phyloP scores from a whole-genome alignment of 2,113 vertebrate species.

The Alligator mississippiensis region DNA sequence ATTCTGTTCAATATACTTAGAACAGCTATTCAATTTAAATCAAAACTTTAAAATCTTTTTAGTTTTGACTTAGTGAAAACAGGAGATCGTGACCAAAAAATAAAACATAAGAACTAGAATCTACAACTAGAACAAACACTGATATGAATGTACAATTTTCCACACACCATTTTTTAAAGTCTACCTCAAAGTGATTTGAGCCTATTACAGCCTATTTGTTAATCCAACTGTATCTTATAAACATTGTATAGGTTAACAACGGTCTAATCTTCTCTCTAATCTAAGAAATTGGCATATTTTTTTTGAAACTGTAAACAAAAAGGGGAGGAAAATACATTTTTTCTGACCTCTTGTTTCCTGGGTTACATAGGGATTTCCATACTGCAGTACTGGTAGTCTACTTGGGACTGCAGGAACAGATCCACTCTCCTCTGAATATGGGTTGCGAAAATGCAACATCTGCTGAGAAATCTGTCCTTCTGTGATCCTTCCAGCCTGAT shows the following conservation, averaged over 20 bases:
- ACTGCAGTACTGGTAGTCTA: conserved; percentile 87
- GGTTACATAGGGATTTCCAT: conserved; percentile 91
- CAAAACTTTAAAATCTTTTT: background rate
- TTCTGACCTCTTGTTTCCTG: conserved; percentile 86
- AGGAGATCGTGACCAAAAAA: background rate
- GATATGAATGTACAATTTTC: background rate
- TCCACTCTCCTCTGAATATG: conserved; percentile 83
- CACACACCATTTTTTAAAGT: background rate
- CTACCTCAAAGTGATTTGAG: background rate
- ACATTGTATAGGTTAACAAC: background rate
- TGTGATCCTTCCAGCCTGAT: conserved; percentile 76
- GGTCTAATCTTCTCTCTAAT: background rate
- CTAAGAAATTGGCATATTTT: background rate
- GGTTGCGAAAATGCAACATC: conserved; percentile 76
- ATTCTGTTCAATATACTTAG: background rate
- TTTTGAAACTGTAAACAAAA: background rate
- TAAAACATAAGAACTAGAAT: background rate
- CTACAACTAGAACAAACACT: background rate
- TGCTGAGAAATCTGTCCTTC: conserved; percentile 80
- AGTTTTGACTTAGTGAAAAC: background rate
- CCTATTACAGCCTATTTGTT: background rate
- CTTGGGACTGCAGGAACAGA: conserved; percentile 82
- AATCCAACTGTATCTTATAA: background rate
- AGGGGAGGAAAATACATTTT: background rate
- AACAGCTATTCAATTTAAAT: background rate